phyloP scores from a whole-genome alignment of 1,140 invertebrate species.

The Chironomus striatipennis region DNA sequence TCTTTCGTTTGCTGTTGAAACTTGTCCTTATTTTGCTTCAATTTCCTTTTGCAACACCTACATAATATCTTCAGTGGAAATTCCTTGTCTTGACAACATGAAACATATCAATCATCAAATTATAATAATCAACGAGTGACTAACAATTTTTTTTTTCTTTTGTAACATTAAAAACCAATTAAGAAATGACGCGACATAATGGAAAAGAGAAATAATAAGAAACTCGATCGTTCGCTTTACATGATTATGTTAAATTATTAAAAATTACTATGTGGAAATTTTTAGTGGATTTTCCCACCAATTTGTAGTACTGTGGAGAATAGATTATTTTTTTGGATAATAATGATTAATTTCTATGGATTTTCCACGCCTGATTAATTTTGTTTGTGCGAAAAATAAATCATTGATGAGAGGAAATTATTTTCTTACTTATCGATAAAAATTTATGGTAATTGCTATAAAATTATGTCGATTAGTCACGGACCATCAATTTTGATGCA shows the following conservation, averaged over 20 bases:
- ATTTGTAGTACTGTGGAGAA: too few relatives aligned
- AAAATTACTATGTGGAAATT: not conserved
- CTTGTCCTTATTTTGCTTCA: too few relatives aligned
- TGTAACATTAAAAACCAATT: conserved; percentile 6
- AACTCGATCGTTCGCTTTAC: not conserved
- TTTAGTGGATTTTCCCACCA: too few relatives aligned
- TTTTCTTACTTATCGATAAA: too few relatives aligned
- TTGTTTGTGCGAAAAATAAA: not conserved
- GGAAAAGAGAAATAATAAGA: not conserved
- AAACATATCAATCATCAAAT: not conserved
- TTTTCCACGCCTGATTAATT: not conserved
- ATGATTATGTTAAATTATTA: not conserved
- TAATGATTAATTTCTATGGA: not conserved
- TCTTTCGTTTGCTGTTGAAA: too few relatives aligned
- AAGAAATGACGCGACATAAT: not conserved
- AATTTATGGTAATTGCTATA: not conserved
- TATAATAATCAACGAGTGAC: not conserved
- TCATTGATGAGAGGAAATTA: not conserved
- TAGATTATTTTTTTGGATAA: too few relatives aligned
- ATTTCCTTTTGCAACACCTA: too few relatives aligned
- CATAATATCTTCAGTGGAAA: too few relatives aligned
- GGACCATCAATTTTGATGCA: not conserved
- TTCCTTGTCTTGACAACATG: too few relatives aligned
- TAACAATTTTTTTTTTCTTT: not conserved
- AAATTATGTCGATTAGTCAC: not conserved